phyloP scores from a whole-genome alignment of 2,797 vertebrate species.

The Poeciliopsis infans region DNA sequence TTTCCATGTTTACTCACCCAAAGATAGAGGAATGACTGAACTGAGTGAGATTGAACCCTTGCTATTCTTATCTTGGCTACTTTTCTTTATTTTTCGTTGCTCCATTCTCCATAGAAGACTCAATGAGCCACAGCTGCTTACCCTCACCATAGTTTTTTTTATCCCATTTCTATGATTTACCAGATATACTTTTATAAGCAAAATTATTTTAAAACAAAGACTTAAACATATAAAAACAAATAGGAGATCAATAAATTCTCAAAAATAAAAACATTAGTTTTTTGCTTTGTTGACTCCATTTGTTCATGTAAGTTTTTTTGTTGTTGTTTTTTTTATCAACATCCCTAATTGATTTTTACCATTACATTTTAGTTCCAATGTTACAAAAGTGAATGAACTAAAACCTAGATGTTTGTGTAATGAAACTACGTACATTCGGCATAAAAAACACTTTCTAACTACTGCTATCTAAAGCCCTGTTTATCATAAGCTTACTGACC shows the following conservation, averaged over 20 bases:
- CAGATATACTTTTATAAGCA: neutral
- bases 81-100: neutral
- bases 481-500: constrained; percentile 18
- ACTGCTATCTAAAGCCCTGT: constrained; percentile 30
- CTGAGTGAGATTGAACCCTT: neutral
- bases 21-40: neutral
- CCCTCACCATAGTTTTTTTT: neutral
- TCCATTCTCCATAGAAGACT: neutral
- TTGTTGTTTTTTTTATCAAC: neutral
- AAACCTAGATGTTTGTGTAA: neutral
- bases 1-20: neutral
- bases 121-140: neutral
- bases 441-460: neutral
- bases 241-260: too few species aligned
- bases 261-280: too few species aligned
- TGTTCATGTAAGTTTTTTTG: neutral
- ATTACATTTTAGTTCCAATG: too few species aligned
- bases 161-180: neutral
- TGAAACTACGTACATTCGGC: neutral
- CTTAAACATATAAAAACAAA: too few species aligned
- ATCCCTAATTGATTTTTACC: neutral
- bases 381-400: neutral
- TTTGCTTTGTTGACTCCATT: neutral
- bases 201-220: too few species aligned
- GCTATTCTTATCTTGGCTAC: neutral